Percentiles rank a stretch among this genome's conserved stretches.
Evolutionary conservation across 2,113 vertebrate species (phyloP).

Genomic region (Xiphias gladius): DNA sequence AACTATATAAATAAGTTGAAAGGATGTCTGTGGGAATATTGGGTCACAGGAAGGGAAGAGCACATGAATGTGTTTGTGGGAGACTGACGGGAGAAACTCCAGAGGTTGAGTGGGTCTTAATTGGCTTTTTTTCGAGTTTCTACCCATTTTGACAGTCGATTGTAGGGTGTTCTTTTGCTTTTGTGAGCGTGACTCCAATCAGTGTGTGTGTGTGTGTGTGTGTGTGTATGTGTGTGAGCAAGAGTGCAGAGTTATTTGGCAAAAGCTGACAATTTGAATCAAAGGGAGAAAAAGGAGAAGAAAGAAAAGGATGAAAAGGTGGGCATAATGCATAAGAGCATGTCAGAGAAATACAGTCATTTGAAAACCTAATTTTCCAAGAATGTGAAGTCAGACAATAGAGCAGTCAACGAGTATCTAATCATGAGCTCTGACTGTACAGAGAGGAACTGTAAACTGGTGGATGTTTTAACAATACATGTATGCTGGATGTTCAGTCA

Average conservation of each 20-base stretch:
- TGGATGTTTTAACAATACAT: neutral
- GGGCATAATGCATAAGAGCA: neutral
- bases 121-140: conserved; percentile 47
- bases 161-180: conserved; percentile 2
- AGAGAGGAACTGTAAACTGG: neutral
- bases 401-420: neutral
- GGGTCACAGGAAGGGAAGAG: conserved; percentile 3
- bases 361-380: neutral
- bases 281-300: neutral
- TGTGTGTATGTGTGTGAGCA: neutral
- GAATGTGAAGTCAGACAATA: neutral
- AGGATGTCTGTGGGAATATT: conserved; percentile 25
- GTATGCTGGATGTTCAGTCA: conserved; percentile 19
- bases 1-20: conserved; percentile 23
- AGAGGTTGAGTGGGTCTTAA: conserved; percentile 31
- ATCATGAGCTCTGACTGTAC: conserved; percentile 12
- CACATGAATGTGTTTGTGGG: conserved; percentile 9
- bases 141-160: conserved; percentile 31
- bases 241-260: conserved; percentile 14
- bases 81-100: conserved; percentile 27
- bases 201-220: neutral
- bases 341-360: neutral
- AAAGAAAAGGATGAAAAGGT: neutral
- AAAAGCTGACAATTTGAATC: conserved; percentile 4
- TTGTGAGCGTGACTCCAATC: conserved; percentile 9